These are phyloP conservation scores for Micromussa lordhowensis DNA, from an alignment of 92 coral and sea anemone species.

Conservation along the genomic window DNA sequence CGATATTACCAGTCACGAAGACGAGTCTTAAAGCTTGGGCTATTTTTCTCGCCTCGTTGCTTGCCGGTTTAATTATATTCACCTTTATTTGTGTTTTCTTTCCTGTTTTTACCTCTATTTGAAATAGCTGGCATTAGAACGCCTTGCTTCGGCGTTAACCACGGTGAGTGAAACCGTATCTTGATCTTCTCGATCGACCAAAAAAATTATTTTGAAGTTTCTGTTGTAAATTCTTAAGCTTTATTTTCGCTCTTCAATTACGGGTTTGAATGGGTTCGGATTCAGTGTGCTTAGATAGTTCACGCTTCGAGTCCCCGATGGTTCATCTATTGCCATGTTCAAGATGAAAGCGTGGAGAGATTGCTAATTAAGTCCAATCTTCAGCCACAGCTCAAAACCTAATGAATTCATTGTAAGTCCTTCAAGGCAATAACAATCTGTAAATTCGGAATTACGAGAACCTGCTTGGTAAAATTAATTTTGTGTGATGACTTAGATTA, in stretches of 20 bases:
- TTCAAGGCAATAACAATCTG: constrained; percentile 33
- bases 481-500: constrained; percentile 24
- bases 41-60: constrained; percentile 6
- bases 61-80: constrained; percentile 7
- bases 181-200: constrained; percentile 1
- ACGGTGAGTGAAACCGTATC: constrained; percentile 27
- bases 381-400: constrained; percentile 18
- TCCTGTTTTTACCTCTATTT: constrained; percentile 11
- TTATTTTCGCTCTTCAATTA: not conserved
- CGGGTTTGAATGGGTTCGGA: not conserved
- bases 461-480: constrained; percentile 53
- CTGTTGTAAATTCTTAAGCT: not conserved
- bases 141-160: not conserved
- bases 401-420: constrained; percentile 31
- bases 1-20: constrained; percentile 35
- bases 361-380: constrained; percentile 32
- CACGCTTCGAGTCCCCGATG: not conserved
- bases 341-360: not conserved
- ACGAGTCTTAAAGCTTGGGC: not conserved
- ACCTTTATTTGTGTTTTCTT: constrained; percentile 14
- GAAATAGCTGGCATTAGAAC: constrained; percentile 3
- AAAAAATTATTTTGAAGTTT: constrained; percentile 18
- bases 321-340: not conserved
- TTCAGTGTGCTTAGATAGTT: not conserved
- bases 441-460: constrained; percentile 20